Conservation (phyloP, 2,113 vertebrate species). For the Cygnus buccinator region DNA sequence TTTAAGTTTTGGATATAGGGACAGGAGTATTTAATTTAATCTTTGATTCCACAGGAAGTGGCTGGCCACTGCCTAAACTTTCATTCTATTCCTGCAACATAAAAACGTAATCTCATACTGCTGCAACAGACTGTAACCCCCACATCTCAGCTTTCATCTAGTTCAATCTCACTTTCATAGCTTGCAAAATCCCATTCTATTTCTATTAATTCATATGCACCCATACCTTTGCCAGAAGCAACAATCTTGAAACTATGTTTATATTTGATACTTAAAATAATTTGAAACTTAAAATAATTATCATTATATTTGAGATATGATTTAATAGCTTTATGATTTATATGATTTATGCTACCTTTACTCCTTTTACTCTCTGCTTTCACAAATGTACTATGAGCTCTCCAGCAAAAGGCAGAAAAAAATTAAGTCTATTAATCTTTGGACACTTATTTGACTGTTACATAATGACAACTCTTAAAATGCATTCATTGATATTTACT, state of each 20-base stretch:
- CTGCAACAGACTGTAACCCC: accelerated
- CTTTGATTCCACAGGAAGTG: neutral
- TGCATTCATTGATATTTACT: neutral
- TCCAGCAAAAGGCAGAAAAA: neutral
- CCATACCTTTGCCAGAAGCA: neutral
- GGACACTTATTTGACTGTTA: neutral
- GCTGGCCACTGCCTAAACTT: neutral
- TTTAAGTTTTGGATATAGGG: neutral
- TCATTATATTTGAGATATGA: too few relatives aligned
- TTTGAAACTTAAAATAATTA: too few relatives aligned
- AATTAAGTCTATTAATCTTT: neutral
- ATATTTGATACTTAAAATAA: too few relatives aligned
- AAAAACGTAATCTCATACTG: neutral
- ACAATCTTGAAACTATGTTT: neutral
- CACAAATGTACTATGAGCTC: neutral
- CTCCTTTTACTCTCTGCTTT: neutral
- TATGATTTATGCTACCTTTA: neutral
- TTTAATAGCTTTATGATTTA: too few relatives aligned
- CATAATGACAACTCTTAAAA: constrained; percentile 2
- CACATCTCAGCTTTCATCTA: neutral
- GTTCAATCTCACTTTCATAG: neutral
- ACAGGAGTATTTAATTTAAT: neutral
- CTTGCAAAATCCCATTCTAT: neutral
- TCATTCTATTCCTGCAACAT: neutral
- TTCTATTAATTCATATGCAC: neutral